Base-by-base conservation (phyloP, 2,797 vertebrate species). In the Gallirallus australis region DNA sequence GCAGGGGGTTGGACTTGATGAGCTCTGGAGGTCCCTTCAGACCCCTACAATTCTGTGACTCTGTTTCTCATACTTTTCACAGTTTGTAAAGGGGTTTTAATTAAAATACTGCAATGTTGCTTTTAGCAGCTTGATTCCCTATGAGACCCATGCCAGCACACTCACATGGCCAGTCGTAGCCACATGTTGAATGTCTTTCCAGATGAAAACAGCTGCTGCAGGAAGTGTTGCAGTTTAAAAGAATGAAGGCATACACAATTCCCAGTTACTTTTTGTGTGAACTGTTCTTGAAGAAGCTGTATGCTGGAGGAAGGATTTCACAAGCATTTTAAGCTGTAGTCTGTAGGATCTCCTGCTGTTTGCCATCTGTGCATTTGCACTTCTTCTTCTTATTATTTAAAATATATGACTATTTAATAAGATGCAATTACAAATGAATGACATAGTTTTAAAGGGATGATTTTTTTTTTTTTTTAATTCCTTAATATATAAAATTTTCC, bases 81-180 rank as follows among this genome's bases (percentile, higher is more conserved):
- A 4, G 10, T 12, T 42, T 16, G 23, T 21, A 39, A 24, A 4
- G 8, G 13, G 7, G 0, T 12, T 12, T n/a, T 13, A 15, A 18
- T 37, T 73, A 42, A 31, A 86, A 57, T 72, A 19, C 6, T 53
- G 4, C 3, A 9, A 0, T 18, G 35, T 4, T 70, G 2, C 15
- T 77, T 63, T 71, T 45, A 42, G 52, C 53, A 13, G 13, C 18
- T 31, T 6, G 11, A 23, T 50, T 71, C 21, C 11, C 27, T 56
- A 0, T 9, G 35, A 31, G 28, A 4, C 5, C 30, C 35, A 4
- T 42, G 59, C 37, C 15, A 27, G 50, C 52, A 57, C 33, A 21
- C n/a, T 61, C 1, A 0, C 24, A 40, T 54, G 15, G 53, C 71
- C 5, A 8, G 30, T 5, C 1, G 0, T 5, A 23, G 24, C 28